Evolutionary conservation across 2,888 invertebrate genomes (phyloP).

Genomic region (Cephus nigrinus): DNA sequence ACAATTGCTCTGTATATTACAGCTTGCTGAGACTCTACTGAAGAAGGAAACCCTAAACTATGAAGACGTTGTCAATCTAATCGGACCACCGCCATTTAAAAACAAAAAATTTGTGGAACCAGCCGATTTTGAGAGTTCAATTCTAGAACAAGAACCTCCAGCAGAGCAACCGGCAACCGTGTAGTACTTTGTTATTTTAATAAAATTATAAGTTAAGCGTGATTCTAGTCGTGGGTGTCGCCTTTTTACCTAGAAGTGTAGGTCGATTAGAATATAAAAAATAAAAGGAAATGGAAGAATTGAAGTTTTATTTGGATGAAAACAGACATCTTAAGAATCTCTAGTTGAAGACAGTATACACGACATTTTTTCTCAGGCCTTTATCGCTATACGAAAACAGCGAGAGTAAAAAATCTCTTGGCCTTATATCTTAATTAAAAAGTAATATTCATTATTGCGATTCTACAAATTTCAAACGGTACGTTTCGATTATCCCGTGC

Average conservation of each 20-base stretch:
- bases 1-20: slow-evolving; percentile 47
- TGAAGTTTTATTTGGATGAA: slow-evolving; percentile 25
- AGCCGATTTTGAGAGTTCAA: slow-evolving; percentile 77
- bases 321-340: background rate
- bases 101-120: slow-evolving; percentile 81
- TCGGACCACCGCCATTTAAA: slow-evolving; percentile 89
- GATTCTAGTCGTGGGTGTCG: background rate
- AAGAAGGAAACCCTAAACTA: slow-evolving; percentile 93
- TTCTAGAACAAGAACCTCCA: slow-evolving; percentile 27
- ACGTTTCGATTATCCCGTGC: background rate
- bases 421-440: background rate
- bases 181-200: background rate
- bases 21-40: slow-evolving; percentile 89
- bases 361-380: background rate
- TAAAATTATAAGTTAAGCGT: background rate
- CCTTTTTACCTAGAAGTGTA: background rate
- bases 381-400: background rate
- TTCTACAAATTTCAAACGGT: background rate
- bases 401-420: background rate
- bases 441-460: background rate
- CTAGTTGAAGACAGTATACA: background rate
- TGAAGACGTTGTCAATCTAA: slow-evolving; percentile 86
- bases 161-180: slow-evolving; percentile 12
- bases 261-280: slow-evolving; percentile 17
- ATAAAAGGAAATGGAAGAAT: slow-evolving; percentile 20